Conservation (phyloP, 2,797 vertebrate genomes). For the Myotis planiceps region DNA sequence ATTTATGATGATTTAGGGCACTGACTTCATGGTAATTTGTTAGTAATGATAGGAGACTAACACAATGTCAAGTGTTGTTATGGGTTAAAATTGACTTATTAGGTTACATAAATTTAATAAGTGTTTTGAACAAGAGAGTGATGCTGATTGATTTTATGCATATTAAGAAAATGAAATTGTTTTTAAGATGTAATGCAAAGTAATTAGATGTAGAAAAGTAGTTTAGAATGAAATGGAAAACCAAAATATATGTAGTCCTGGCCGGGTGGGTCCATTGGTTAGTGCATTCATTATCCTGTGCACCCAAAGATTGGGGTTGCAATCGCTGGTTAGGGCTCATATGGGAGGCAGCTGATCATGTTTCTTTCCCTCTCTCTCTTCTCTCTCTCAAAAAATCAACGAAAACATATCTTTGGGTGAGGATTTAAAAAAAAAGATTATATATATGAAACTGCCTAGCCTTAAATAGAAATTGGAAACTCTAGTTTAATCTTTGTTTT, state of each 20-base stretch:
- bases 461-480: constrained; percentile 6
- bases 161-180: background rate
- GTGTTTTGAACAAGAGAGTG: background rate
- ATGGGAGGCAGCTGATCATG: background rate
- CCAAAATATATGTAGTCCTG: background rate
- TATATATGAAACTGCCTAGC: background rate
- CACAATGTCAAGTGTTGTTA: background rate
- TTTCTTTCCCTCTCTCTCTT: background rate
- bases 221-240: background rate
- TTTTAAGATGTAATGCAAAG: background rate
- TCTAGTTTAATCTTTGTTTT: background rate
- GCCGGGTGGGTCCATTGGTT: background rate
- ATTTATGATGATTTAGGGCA: background rate
- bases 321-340: background rate
- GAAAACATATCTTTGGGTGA: background rate
- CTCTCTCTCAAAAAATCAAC: background rate
- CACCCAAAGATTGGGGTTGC: background rate
- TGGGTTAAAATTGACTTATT: background rate
- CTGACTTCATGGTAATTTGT: background rate
- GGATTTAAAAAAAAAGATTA: background rate
- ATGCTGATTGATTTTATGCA: background rate
- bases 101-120: background rate
- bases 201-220: background rate
- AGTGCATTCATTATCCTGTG: background rate
- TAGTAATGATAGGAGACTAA: background rate